A percentile compares a stretch with the other conserved stretches of the same genome.
Conservation (phyloP, 2,888 invertebrate genomes). For the Blera fallax region DNA sequence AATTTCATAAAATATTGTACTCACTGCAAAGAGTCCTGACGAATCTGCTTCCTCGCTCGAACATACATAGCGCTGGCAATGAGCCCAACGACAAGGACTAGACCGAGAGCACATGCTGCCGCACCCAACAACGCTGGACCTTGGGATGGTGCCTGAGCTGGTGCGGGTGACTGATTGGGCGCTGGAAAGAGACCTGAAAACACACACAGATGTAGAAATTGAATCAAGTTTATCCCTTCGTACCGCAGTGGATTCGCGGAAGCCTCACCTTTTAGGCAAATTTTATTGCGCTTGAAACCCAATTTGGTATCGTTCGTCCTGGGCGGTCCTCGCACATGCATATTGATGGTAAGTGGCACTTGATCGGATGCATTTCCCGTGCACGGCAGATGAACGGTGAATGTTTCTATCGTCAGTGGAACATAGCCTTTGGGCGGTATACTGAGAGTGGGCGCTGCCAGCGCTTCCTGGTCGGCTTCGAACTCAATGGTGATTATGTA, state of each 20-base stretch:
- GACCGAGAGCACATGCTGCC: constrained; percentile 89
- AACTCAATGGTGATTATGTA: constrained; percentile 83
- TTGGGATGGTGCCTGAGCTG: constrained; percentile 86
- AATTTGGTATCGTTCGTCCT: constrained; percentile 88
- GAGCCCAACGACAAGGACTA: constrained; percentile 80
- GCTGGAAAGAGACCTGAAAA: constrained; percentile 82
- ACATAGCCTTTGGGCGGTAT: constrained; percentile 91
- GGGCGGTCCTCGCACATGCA: constrained; percentile 89
- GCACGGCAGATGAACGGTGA: constrained; percentile 91
- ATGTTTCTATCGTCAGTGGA: constrained; percentile 89
- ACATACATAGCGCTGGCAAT: constrained; percentile 82
- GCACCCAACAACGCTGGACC: constrained; percentile 90
- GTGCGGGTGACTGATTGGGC: constrained; percentile 87
- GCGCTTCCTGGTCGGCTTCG: constrained; percentile 87
- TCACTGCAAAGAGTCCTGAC: constrained; percentile 81
- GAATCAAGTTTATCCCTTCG: constrained; percentile 51
- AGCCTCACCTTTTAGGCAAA: constrained; percentile 89
- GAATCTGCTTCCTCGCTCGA: constrained; percentile 80
- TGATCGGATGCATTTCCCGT: constrained; percentile 91
- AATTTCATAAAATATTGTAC: constrained; percentile 75
- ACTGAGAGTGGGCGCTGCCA: constrained; percentile 91
- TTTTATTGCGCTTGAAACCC: constrained; percentile 92
- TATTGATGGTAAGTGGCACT: constrained; percentile 90
- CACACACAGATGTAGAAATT: constrained; percentile 14
- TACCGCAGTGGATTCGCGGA: constrained; percentile 3